Base-by-base conservation (phyloP, 2,113 vertebrate genomes). In the Synodontis membranacea region DNA sequence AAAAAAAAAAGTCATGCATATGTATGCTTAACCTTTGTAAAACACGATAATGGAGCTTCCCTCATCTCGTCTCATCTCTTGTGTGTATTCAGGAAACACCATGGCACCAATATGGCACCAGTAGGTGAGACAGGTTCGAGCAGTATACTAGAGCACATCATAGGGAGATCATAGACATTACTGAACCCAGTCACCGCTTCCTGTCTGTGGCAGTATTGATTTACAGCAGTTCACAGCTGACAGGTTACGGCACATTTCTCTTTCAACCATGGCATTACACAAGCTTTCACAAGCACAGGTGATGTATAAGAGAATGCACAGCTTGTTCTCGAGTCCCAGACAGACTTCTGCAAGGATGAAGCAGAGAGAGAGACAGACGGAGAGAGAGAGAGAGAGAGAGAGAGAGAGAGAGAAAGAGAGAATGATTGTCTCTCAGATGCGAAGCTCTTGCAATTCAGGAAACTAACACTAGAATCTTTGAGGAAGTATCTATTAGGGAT, bases 401-500 rank as follows among this genome's bases (percentile, higher is more conserved):
- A n/a, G n/a, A n/a, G n/a, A n/a, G n/a, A n/a, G n/a, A n/a, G n/a
- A n/a, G n/a, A n/a, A n/a, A n/a, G n/a, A n/a, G n/a, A 90, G 92
- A 93, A 93, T 90, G 92, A 91, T 90, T 86, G 85, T 88, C 92
- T 94, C 93, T 95, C 94, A 95, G 92, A 93, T 91, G 84, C 88
- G 92, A 93, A 93, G 92, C 92, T 93, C 93, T 92, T 93, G 91
- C 91, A 94, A 93, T 92, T 89, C 91, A 91, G 92, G 90, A 93
- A 95, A 91, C 93, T 93, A 94, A 94, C 94, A 91, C 93, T 37
- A 46, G 6, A 9, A 4, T 74, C 70, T 74, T 9, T 44, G n/a
- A 31, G 15, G 50, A n/a, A 46, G 15, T 21, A 68, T 0, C 17
- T 37, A 25, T 39, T 70, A 70, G 19, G 23, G 39, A 74, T 42